Percentiles rank a stretch among this genome's conserved stretches.
Evolutionary conservation across 2,113 vertebrate species (phyloP).

Genomic region (Nycticryphes semicollaris): DNA sequence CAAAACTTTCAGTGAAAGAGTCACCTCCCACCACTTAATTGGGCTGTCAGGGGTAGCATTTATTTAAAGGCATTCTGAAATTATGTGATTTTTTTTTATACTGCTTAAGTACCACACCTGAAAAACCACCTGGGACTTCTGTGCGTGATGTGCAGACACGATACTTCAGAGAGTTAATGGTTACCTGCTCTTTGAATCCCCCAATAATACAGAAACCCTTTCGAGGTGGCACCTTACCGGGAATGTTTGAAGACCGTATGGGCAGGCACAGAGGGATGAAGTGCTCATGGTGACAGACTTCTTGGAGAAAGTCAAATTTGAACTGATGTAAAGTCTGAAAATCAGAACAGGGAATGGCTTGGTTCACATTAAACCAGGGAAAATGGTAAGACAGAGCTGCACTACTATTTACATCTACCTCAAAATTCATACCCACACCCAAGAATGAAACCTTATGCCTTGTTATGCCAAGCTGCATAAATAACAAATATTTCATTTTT

Average conservation of each 20-base stretch:
- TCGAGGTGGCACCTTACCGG: constrained; percentile 65
- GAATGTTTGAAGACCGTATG: constrained; percentile 85
- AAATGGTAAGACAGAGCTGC: background rate
- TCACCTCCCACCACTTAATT: background rate
- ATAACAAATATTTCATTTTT: background rate
- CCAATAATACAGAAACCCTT: background rate
- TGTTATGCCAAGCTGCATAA: background rate
- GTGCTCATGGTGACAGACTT: constrained; percentile 96
- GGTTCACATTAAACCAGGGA: background rate
- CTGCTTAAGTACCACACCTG: background rate
- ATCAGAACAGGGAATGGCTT: background rate
- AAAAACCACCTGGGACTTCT: background rate
- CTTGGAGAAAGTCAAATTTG: constrained; percentile 96
- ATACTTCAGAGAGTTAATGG: background rate
- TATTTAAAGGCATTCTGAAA: background rate
- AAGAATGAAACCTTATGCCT: rapidly evolving
- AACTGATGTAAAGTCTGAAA: constrained; percentile 88
- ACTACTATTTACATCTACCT: background rate
- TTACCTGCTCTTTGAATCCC: background rate
- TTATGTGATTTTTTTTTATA: background rate
- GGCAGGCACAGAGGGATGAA: constrained; percentile 95
- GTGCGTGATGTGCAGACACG: rapidly evolving
- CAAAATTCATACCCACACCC: background rate
- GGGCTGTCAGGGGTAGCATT: background rate
- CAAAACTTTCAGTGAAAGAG: background rate